Evolutionary conservation across 2,797 vertebrate species (phyloP), one percentile per base, ranked within the genome.

Genomic region (Lacerta bilineata): DNA sequence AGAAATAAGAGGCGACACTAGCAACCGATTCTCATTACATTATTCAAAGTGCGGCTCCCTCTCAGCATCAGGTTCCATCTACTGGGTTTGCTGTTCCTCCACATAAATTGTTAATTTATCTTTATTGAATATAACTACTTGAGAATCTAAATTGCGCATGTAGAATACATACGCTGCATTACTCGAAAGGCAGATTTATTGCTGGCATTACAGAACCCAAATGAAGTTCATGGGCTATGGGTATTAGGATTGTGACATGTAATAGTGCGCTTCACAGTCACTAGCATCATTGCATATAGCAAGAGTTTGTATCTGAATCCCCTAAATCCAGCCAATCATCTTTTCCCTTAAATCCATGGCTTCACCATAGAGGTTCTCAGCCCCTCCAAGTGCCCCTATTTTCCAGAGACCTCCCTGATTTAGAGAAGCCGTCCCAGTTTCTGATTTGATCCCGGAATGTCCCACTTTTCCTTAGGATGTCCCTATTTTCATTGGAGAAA

Each of bases 91-190:
- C 69, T 91, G 72, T 80, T 88, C 59, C 80, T 91, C 83, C 29
- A 68, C n/a, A n/a, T 88, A 86, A 93, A n/a, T 91, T 83, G 88
- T 92, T 91, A 88, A 93, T 93, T 82, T 33, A 81, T 85, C 84
- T 91, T 84, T 90, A 89, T 66, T 90, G 90, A 82, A 88, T 80
- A 50, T 33, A 78, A 23, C 69, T 76, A 86, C 66, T 92, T 88
- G 80, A 78, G 87, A 90, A 80, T 87, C 83, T 90, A 93, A 93
- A 89, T 93, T 90, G 84, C 87, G 91, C 33, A 59, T 87, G 74
- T 88, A n/a, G 88, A 90, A 92, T 86, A 89, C 72, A 87, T 9
- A 80, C 36, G 36, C 71, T 82, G 20, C 13, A 78, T 50, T 46
- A 29, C 79, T 80, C 39, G 71, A 87, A 84, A 0, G 1, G 33